Conservation (phyloP, 1,140 invertebrate genomes). For the Aphelenchoides besseyi region DNA sequence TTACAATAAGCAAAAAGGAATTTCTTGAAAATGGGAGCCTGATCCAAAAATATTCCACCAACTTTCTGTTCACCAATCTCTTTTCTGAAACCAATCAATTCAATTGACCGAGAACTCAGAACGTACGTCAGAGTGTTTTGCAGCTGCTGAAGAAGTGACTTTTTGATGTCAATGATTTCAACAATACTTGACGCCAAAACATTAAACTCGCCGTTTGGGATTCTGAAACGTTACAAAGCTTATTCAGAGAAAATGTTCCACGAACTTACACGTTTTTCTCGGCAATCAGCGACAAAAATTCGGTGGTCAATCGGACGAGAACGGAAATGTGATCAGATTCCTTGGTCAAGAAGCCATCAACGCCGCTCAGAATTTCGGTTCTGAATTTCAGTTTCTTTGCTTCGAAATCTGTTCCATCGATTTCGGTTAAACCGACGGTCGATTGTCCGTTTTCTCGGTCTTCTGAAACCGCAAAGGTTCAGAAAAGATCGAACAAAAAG, state of each 20-base stretch:
- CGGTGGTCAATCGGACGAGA: slow-evolving; percentile 77
- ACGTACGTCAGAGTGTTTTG: slow-evolving; percentile 24
- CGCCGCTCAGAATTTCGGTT: slow-evolving; percentile 15
- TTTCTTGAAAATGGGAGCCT: slow-evolving; percentile 79
- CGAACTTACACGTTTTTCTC: slow-evolving; percentile 68
- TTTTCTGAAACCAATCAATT: slow-evolving; percentile 16
- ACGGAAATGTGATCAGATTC: slow-evolving; percentile 75
- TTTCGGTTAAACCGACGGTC: slow-evolving; percentile 9
- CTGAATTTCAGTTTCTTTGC: slow-evolving; percentile 8
- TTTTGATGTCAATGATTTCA: slow-evolving; percentile 22
- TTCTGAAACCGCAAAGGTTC: slow-evolving; percentile 1
- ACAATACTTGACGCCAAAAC: not conserved
- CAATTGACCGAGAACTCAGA: not conserved
- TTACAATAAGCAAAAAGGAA: slow-evolving; percentile 83
- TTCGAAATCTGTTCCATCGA: slow-evolving; percentile 6
- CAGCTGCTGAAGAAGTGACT: slow-evolving; percentile 22
- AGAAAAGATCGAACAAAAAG: not conserved
- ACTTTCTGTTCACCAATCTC: slow-evolving; percentile 73
- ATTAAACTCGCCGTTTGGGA: not conserved
- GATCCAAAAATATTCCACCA: slow-evolving; percentile 82
- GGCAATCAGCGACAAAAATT: slow-evolving; percentile 75
- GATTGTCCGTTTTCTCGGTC: slow-evolving; percentile 24
- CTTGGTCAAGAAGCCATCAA: slow-evolving; percentile 21
- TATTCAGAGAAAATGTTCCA: not conserved
- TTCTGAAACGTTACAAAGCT: not conserved